phyloP scores from a whole-genome alignment of 2,113 vertebrate genomes.

The Kobus ellipsiprymnus region DNA sequence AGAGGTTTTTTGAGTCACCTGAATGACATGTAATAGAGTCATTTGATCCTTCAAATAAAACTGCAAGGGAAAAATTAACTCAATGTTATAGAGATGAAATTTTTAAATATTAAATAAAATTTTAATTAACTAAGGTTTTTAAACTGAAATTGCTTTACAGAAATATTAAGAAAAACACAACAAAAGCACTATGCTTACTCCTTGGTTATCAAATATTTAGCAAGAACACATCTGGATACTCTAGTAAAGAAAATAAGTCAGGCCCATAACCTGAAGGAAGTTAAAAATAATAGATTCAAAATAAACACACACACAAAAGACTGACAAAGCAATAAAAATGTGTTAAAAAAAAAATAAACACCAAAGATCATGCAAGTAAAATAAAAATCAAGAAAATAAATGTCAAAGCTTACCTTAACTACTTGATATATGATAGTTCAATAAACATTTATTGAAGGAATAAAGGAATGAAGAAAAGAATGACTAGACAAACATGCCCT shows the following conservation, averaged over 20 bases:
- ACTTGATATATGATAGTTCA: background rate
- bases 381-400: conserved; percentile 27
- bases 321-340: conserved; percentile 9
- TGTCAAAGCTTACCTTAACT: background rate
- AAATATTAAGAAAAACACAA: background rate
- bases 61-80: background rate
- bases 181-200: background rate
- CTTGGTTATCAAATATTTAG: background rate
- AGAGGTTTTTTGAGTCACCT: background rate
- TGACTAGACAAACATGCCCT: background rate
- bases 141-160: background rate
- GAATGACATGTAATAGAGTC: background rate
- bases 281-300: conserved; percentile 25
- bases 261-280: background rate
- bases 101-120: background rate
- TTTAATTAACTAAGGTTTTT: background rate
- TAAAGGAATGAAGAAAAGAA: conserved; percentile 19
- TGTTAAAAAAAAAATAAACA: conserved; percentile 20
- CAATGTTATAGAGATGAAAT: background rate
- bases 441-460: conserved; percentile 29
- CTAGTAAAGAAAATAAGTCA: background rate
- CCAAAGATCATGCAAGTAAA: background rate
- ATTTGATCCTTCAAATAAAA: background rate
- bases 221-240: background rate
- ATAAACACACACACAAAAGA: background rate